Evolutionary conservation across 2,113 vertebrate species (phyloP), one percentile per base, ranked within the genome.

Genomic region (Petaurus breviceps): DNA sequence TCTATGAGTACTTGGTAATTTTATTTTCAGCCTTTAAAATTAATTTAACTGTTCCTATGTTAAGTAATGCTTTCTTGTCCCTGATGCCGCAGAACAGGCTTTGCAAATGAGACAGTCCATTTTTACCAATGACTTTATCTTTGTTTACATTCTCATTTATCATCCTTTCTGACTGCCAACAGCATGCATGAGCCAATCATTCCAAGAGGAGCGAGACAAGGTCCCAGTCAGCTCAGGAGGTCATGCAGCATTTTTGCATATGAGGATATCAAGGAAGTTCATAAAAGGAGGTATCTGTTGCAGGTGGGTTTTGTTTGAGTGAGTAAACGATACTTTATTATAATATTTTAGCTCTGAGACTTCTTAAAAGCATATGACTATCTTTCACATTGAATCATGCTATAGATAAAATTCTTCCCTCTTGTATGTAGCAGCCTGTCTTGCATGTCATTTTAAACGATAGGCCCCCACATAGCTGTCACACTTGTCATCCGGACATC

Each of bases 131-230:
- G 50, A 28, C 37, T 92, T 96, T 47, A 93, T 16, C 19, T 92
- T 57, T 91, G 25, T 0, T 61, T 77, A 11, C 97, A 22, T 94
- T 77, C 84, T 51, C 94, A 47, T 96, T n/a, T 95, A 2, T 94
- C 55, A 91, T 94, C 23, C 46, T 50, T 61, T 55, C 2, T 93
- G 24, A 53, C 95, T 46, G 0, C 94, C 95, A 94, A 0, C 54
- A 99, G 99, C 96, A 99, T 99, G 99, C 99, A 99, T 26, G 99
- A 99, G 95, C 99, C 99, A 77, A 99, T 99, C 97, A 99, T 99
- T 97, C 99, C 99, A 5, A 98, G 99, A 97, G 99, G 99, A 97
- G 99, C 99, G 0, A 98, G 99, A 47, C 99, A 99, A 95, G 99
- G 99, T 52, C 99, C 99, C 95, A 99, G 99, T 96, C 99, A 99